These are phyloP conservation scores for Poicephalus meyeri DNA, from an alignment of 2,113 vertebrate genomes.

Conservation along the genomic window DNA sequence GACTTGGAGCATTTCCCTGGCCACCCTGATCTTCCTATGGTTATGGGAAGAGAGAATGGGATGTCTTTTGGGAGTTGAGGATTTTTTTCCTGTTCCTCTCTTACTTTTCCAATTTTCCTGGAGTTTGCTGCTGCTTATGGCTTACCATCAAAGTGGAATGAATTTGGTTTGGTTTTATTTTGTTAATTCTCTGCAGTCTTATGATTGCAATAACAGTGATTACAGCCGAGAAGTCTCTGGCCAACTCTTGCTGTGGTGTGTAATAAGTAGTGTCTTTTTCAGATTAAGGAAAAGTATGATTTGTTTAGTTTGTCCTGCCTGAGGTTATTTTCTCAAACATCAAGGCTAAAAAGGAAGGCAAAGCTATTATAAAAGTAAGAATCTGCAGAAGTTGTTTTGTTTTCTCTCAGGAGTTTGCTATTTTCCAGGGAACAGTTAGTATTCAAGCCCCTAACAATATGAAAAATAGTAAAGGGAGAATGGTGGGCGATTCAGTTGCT, in stretches of 20 bases:
- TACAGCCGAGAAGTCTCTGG: not conserved
- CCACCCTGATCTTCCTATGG: not conserved
- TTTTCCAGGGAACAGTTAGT: not conserved
- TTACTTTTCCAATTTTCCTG: not conserved
- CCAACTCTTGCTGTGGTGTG: not conserved
- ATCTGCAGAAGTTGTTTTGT: not conserved
- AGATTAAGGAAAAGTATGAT: not conserved
- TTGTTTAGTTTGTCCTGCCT: not conserved
- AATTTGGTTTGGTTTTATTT: slow-evolving; percentile 19
- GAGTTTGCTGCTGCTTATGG: not conserved
- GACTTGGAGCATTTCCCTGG: not conserved
- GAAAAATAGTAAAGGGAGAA: not conserved
- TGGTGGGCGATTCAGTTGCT: not conserved
- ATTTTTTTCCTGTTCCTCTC: not conserved
- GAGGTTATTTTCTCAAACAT: slow-evolving; percentile 15
- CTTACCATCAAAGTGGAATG: not conserved
- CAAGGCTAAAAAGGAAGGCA: not conserved
- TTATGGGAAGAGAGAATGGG: not conserved
- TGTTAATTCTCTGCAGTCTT: slow-evolving; percentile 24
- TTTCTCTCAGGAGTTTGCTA: not conserved
- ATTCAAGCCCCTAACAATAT: not conserved
- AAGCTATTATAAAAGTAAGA: not conserved
- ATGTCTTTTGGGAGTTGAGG: not conserved
- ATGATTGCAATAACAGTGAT: not conserved
- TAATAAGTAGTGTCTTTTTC: not conserved